Conservation (phyloP, 2,113 vertebrate species). For the Sorex araneus region DNA sequence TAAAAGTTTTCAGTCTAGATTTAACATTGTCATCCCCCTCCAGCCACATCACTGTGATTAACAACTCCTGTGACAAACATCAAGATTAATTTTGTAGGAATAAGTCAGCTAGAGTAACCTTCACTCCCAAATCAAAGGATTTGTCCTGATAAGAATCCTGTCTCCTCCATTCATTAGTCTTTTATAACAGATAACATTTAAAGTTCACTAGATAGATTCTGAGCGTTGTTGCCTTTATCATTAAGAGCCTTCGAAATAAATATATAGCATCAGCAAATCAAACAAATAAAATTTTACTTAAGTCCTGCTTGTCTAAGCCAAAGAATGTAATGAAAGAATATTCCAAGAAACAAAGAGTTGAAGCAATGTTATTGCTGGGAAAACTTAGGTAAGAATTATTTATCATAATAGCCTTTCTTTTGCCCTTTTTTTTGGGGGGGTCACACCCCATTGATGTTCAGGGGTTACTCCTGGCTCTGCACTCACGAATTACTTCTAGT, state of each 20-base stretch:
- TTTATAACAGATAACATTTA: background rate
- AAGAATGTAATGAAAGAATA: conserved; percentile 54
- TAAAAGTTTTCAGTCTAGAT: no score
- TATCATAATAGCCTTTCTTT: background rate
- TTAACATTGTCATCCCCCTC: background rate
- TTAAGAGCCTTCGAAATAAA: conserved; percentile 23
- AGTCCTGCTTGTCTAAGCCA: conserved; percentile 21
- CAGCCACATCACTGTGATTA: background rate
- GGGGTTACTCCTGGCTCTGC: no score
- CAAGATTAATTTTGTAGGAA: conserved; percentile 8
- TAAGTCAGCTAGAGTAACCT: background rate
- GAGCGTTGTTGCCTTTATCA: background rate
- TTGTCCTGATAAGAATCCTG: background rate
- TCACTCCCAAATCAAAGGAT: background rate
- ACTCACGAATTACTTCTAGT: no score
- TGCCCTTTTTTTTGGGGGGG: no score
- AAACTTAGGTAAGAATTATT: conserved; percentile 67
- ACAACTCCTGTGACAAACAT: conserved; percentile 4
- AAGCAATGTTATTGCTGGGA: conserved; percentile 40
- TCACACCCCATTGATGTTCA: no score
- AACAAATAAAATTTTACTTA: conserved; percentile 50
- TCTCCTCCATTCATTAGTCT: conserved; percentile 20
- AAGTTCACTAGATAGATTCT: background rate
- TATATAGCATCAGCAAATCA: conserved; percentile 42
- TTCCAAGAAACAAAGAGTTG: conserved; percentile 30